Base-by-base conservation (phyloP, 1,140 invertebrate genomes). In the Bombus fervidus region DNA sequence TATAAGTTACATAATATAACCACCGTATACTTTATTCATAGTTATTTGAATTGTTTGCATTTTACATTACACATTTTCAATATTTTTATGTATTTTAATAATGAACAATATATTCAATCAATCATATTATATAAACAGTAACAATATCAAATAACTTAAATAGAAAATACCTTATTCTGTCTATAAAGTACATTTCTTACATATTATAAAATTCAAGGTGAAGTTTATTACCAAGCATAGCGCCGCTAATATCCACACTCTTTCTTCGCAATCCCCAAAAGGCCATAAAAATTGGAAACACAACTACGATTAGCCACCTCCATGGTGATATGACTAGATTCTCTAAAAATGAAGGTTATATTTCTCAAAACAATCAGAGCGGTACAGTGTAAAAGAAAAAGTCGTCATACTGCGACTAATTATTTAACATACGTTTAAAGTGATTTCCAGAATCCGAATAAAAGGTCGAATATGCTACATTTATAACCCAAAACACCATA, bases 401-500 rank as follows among this genome's bases (percentile, higher is more conserved):
- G 0, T 18, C 88, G 64, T 86, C 5, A 47, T 47, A 9, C 2
- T 15, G 15, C 2, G 1, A 0, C 5, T 15, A 66, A 18, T n/a
- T n/a, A 22, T 57, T 59, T 22, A n/a, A 53, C 13, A 1, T 94
- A 97, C 96, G 96, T 93, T 96, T 96, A 79, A 95, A 94, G 64
- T 94, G 94, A 85, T 91, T 74, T 39, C 96, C 94, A 43, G 92
- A 90, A 81, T 94, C 92, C 41, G 94, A 93, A 88, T 95, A 95
- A 12, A 97, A 93, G 87, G 96, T 96, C 0, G 96, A 96, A 91
- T 97, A 96, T 28, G 96, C 95, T 72, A 97, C 94, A 92, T 97
- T 97, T 66, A 96, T 95, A 85, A 96, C 95, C 97, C 97, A 98
- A 94, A 97, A 96, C 5, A 97, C 95, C 95, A 97, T 96, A 1